Percentiles rank a stretch among this genome's conserved stretches.
Evolutionary conservation across 2,797 vertebrate genomes (phyloP).

Genomic region (Platyrinchus mystaceus): DNA sequence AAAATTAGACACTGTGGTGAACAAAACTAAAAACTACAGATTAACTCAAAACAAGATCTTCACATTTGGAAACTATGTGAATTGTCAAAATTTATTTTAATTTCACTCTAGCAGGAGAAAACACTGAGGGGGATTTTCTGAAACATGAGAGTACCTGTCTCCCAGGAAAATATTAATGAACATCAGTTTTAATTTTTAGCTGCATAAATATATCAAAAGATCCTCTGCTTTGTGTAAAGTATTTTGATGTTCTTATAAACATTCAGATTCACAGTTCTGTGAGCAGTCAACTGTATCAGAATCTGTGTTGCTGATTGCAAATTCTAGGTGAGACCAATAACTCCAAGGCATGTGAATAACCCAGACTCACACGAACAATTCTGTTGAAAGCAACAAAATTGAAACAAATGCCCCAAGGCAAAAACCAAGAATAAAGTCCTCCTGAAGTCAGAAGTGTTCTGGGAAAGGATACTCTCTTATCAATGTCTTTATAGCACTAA

Average conservation of each 20-base stretch:
- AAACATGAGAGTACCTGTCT: background rate
- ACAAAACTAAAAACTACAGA: conserved; percentile 1
- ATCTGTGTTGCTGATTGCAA: background rate
- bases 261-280: background rate
- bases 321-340: background rate
- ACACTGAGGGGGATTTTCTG: background rate
- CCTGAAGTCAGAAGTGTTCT: background rate
- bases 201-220: background rate
- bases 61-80: background rate
- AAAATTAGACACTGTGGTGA: background rate
- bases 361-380: background rate
- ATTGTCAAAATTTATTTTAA: background rate
- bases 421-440: background rate
- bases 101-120: background rate
- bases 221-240: background rate
- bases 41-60: background rate
- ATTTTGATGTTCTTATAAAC: background rate
- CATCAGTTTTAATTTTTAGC: background rate
- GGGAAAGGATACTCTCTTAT: background rate
- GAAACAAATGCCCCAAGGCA: background rate
- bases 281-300: background rate
- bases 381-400: conserved; percentile 9
- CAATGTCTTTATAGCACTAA: background rate
- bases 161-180: background rate
- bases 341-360: conserved; percentile 6